phyloP scores from a whole-genome alignment of 2,113 vertebrate genomes.

The Alethe castanea region DNA sequence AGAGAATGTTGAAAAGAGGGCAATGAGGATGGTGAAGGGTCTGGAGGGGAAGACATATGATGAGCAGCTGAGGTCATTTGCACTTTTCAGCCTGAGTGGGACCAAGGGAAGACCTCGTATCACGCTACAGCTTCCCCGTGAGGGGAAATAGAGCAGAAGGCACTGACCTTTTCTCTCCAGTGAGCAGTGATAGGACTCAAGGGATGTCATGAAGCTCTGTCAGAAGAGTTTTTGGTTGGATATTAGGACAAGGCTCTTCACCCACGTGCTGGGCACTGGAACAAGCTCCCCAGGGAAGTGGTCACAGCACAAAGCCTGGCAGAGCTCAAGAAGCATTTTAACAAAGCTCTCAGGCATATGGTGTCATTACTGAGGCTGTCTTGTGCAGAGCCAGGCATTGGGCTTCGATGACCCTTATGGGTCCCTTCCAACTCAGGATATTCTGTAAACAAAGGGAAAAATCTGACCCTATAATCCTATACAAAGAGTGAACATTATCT shows the following conservation, averaged over 20 bases:
- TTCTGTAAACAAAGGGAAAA: not conserved
- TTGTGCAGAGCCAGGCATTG: not conserved
- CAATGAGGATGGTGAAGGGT: not conserved
- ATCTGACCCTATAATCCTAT: not conserved
- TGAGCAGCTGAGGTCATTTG: not conserved
- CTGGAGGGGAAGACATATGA: not conserved
- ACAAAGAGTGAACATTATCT: not conserved
- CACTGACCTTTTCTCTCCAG: not conserved
- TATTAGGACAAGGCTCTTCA: not conserved
- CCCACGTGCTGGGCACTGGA: not conserved
- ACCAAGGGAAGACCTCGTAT: not conserved
- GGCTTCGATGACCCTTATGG: accelerated
- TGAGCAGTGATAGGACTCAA: not conserved
- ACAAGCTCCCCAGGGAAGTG: not conserved
- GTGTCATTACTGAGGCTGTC: not conserved
- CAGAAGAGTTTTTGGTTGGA: not conserved
- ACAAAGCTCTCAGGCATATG: not conserved
- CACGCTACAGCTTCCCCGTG: not conserved
- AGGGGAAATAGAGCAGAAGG: not conserved
- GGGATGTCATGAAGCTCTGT: not conserved
- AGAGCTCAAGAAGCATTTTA: not conserved
- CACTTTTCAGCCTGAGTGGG: not conserved
- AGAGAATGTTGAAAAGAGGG: not conserved
- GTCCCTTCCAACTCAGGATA: not conserved
- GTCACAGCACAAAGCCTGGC: not conserved